Base-by-base conservation (phyloP, 2,888 invertebrate species). In the Punctoribates punctum region DNA sequence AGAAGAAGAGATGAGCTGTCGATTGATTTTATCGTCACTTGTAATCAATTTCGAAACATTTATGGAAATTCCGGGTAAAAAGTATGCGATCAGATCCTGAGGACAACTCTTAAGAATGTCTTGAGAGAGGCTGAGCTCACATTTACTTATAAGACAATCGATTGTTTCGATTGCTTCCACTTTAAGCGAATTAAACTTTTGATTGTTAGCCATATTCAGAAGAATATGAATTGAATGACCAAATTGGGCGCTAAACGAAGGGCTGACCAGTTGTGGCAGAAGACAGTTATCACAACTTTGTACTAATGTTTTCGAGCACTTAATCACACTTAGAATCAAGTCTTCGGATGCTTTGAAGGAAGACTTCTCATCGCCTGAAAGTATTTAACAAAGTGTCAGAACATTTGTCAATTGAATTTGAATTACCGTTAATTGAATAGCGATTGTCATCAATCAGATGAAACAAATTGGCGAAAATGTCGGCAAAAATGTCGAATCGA, bases 61-160 rank as follows among this genome's bases (percentile, higher is more conserved):
- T 17, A 62, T 73, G 13, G 77, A 77, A 20, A 77, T 74, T 20
- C 77, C 77, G 17, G 77, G 77, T 20, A 77, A 67, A 65, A 76
- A 76, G 48, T 48, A 72, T 38, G 75, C 75, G 23, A 75, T 23
- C 23, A 75, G n/a, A 23, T 75, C 75, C 17, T 23, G 27, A 1
- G 48, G 46, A 20, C 20, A 46, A 15, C n/a, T 42, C 15, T 62
- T 42, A 6, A 42, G 42, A 62, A 27, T 27, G 1, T 67, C 67
- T 13, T 67, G 8, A 5, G 2, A 73, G 9, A 11, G 17, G 38
- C 46, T 65, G 1, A 54, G n/a, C 2, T 23, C 8, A 20, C 27
- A 23, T 1, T 9, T 51, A n/a, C 11, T 1, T 11, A 77, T 77
- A 1, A 77, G 74, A 54, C 34, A 20, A 3, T 38, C 60, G 23